phyloP scores from a whole-genome alignment of 2,113 vertebrate species.

The Phylloscopus trochilus region DNA sequence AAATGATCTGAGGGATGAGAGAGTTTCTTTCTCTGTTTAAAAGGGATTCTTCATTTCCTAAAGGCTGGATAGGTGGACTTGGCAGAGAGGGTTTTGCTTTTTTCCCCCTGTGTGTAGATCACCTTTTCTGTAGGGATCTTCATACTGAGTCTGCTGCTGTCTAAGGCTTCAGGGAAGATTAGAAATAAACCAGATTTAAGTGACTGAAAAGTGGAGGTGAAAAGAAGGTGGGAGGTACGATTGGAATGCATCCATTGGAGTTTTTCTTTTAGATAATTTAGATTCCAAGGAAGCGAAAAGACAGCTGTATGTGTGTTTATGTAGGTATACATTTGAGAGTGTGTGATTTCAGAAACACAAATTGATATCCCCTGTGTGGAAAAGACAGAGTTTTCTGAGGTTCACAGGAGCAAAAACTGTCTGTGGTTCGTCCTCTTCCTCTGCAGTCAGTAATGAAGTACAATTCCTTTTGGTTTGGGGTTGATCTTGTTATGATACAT shows the following conservation, averaged over 20 bases:
- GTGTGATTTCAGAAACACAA: not conserved
- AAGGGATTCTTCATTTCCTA: not conserved
- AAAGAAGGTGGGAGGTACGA: not conserved
- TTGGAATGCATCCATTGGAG: not conserved
- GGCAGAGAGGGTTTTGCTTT: not conserved
- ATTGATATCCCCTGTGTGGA: not conserved
- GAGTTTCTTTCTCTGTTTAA: not conserved
- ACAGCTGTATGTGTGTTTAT: not conserved
- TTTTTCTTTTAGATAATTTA: not conserved
- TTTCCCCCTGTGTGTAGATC: not conserved
- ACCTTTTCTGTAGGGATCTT: not conserved
- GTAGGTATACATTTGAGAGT: not conserved
- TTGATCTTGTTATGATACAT: not conserved
- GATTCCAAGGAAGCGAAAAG: not conserved
- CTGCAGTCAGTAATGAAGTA: not conserved
- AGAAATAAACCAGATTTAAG: not conserved
- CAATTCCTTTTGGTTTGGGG: not conserved
- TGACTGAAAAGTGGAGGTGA: not conserved
- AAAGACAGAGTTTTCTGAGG: not conserved
- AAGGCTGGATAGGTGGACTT: not conserved
- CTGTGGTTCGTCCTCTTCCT: not conserved
- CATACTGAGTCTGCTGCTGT: not conserved
- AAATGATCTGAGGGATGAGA: not conserved
- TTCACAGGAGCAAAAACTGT: not conserved
- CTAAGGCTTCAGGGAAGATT: not conserved